phyloP scores from a whole-genome alignment of 2,113 vertebrate species.

The Siniperca knerii region DNA sequence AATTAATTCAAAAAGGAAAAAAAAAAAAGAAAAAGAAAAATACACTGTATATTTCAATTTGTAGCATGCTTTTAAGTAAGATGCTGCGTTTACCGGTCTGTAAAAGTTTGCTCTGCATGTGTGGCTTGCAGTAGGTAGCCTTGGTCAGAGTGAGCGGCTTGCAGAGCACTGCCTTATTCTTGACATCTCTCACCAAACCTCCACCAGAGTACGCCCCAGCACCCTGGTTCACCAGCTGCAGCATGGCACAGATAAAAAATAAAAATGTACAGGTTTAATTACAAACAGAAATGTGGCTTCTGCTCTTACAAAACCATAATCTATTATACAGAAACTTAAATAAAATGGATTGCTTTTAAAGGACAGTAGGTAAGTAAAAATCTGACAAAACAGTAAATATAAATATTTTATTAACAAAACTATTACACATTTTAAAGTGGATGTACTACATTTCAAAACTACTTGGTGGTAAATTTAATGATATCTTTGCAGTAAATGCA shows the following conservation, averaged over 20 bases:
- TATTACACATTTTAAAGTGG: neutral
- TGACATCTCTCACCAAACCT: slow-evolving; percentile 92
- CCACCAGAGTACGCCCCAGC: slow-evolving; percentile 86
- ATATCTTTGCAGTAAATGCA: neutral
- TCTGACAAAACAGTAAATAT: neutral
- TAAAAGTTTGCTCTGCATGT: slow-evolving; percentile 97
- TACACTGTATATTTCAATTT: no score
- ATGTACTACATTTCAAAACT: neutral
- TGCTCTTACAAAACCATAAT: neutral
- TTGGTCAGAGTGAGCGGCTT: slow-evolving; percentile 98
- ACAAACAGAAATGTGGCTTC: neutral
- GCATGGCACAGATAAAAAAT: no score
- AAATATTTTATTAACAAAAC: neutral
- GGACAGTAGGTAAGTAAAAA: neutral
- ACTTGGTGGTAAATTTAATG: neutral
- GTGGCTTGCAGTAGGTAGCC: slow-evolving; percentile 98
- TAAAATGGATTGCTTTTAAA: neutral
- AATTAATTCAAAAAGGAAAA: neutral
- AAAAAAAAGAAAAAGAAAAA: neutral
- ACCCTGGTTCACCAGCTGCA: slow-evolving; percentile 85
- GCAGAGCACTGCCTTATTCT: slow-evolving; percentile 98
- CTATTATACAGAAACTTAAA: neutral
- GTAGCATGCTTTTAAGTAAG: neutral
- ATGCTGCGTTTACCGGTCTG: slow-evolving; percentile 90
- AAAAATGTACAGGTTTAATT: neutral